Percentiles rank a stretch among this genome's conserved stretches.
Evolutionary conservation across 2,888 invertebrate genomes (phyloP).

Genomic region (Hemistola chrysoprasaria): DNA sequence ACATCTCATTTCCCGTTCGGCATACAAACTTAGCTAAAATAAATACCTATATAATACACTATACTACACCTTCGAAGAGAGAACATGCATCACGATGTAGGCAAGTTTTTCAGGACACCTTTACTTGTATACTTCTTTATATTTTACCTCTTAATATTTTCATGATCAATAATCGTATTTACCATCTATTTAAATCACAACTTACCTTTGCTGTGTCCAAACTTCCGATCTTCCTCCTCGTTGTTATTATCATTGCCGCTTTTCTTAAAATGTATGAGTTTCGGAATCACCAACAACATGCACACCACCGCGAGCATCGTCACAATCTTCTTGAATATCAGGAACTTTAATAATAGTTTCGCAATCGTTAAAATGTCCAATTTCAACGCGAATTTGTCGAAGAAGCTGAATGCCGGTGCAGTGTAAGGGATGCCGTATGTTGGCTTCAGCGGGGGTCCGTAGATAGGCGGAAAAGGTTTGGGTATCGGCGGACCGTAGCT

Average conservation of each 20-base stretch:
- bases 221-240: slow-evolving; percentile 61
- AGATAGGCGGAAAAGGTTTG: slow-evolving; percentile 38
- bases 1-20: slow-evolving; percentile 13
- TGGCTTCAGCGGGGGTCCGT: slow-evolving; percentile 72
- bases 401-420: slow-evolving; percentile 75
- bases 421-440: slow-evolving; percentile 82
- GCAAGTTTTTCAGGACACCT: too few relatives aligned
- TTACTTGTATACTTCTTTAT: too few relatives aligned
- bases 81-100: too few relatives aligned
- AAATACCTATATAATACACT: too few relatives aligned
- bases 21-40: background rate
- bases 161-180: too few relatives aligned
- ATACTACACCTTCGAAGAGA: too few relatives aligned
- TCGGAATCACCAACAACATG: slow-evolving; percentile 88
- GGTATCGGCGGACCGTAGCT: slow-evolving; percentile 47
- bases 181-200: too few relatives aligned
- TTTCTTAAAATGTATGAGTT: slow-evolving; percentile 80
- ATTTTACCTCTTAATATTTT: too few relatives aligned
- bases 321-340: slow-evolving; percentile 91
- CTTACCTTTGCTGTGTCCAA: slow-evolving; percentile 55
- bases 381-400: slow-evolving; percentile 87
- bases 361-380: slow-evolving; percentile 87
- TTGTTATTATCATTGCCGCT: slow-evolving; percentile 46
- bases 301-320: slow-evolving; percentile 90
- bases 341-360: slow-evolving; percentile 87